Percentiles rank a stretch among this genome's conserved stretches.
Evolutionary conservation across 2,797 vertebrate species (phyloP).

Genomic region (Ptychadena robeensis): DNA sequence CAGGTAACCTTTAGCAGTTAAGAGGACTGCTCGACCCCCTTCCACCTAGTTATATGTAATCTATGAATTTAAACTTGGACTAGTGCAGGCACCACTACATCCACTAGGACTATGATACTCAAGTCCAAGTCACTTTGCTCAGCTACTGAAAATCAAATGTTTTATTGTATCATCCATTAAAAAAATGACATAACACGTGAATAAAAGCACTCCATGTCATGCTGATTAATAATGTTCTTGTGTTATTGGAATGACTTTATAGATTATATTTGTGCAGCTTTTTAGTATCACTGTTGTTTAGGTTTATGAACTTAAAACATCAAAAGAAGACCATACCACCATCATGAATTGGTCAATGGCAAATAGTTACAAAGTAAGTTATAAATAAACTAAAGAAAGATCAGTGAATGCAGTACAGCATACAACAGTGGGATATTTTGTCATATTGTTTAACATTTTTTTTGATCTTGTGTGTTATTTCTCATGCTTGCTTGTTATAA

Average conservation of each 20-base stretch:
- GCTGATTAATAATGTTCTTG: no score
- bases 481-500: background rate
- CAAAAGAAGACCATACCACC: background rate
- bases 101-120: background rate
- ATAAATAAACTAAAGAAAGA: background rate
- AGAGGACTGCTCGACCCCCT: background rate
- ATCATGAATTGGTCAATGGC: background rate
- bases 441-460: background rate
- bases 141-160: background rate
- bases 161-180: background rate
- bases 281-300: background rate
- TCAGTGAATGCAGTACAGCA: background rate
- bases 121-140: background rate
- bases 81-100: background rate
- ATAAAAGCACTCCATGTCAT: background rate
- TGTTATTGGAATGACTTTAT: no score
- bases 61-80: background rate
- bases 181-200: background rate
- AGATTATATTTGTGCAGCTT: background rate
- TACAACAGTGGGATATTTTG: slow-evolving; percentile 5
- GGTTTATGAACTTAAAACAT: background rate
- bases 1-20: background rate
- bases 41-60: background rate
- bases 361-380: slow-evolving; percentile 4
- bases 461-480: background rate